Conservation (phyloP, 2,797 vertebrate species). For the Agapornis canus region DNA sequence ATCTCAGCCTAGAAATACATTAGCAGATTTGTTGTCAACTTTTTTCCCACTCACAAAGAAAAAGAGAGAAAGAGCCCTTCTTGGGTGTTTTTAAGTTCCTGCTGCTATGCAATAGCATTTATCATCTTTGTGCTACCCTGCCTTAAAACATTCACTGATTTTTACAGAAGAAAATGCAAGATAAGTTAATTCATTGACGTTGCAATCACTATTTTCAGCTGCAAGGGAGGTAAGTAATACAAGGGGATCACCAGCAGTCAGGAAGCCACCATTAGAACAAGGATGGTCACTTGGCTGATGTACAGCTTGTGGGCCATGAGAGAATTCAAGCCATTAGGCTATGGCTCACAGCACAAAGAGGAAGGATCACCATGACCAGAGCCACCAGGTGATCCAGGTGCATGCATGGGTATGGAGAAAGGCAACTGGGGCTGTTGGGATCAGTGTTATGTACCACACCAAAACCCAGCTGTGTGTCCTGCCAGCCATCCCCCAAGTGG, state of each 20-base stretch:
- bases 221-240: not conserved
- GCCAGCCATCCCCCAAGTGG: not conserved
- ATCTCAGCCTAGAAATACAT: not conserved
- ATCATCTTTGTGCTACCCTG: not conserved
- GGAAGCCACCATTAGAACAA: not conserved
- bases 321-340: not conserved
- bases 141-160: not conserved
- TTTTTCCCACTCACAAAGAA: slow-evolving; percentile 24
- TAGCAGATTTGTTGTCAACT: not conserved
- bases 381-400: rapidly evolving
- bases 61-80: not conserved
- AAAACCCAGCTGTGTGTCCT: not conserved
- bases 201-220: not conserved
- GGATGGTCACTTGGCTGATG: not conserved
- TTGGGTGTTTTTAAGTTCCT: not conserved
- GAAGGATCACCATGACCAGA: not conserved
- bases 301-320: not conserved
- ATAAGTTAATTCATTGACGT: not conserved
- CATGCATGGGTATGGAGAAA: not conserved
- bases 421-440: not conserved
- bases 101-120: not conserved
- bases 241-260: not conserved
- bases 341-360: not conserved
- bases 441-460: not conserved
- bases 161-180: not conserved